Evolutionary conservation across 37 sponge, comb jelly and placozoan species (phyloP).

Genomic region (Diacarnus erythraeanus): DNA sequence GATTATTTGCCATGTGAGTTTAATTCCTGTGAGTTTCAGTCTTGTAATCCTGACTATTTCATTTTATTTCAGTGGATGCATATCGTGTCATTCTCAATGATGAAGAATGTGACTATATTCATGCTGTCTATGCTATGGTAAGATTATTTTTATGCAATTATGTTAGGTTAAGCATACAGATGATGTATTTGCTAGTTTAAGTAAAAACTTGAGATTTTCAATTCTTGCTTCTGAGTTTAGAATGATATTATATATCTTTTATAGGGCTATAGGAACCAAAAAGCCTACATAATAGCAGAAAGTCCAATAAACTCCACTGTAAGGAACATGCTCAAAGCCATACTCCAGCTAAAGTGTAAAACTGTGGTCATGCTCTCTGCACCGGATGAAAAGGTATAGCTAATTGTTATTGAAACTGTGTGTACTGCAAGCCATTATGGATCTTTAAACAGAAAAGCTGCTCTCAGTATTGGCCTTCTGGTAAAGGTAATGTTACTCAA

Average conservation of each 20-base stretch:
- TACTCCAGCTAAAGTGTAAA: conserved; percentile 39
- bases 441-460: background rate
- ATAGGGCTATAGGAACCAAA: conserved; percentile 60
- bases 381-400: too few species aligned
- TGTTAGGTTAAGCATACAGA: too few species aligned
- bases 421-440: background rate
- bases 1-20: conserved; percentile 43
- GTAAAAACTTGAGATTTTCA: too few species aligned
- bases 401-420: conserved; percentile 12
- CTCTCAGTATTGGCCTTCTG: background rate
- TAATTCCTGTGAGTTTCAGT: too few species aligned
- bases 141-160: too few species aligned
- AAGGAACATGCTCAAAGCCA: conserved; percentile 54
- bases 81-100: conserved; percentile 17
- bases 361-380: conserved; percentile 45
- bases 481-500: background rate
- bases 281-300: conserved; percentile 56
- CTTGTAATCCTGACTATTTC: too few species aligned
- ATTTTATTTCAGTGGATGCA: conserved; percentile 20
- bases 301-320: conserved; percentile 42
- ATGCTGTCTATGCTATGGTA: conserved; percentile 57
- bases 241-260: background rate
- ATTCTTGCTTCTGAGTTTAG: background rate
- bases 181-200: too few species aligned
- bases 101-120: conserved; percentile 32